phyloP scores from a whole-genome alignment of 2,797 vertebrate species.

The Mareca penelope region DNA sequence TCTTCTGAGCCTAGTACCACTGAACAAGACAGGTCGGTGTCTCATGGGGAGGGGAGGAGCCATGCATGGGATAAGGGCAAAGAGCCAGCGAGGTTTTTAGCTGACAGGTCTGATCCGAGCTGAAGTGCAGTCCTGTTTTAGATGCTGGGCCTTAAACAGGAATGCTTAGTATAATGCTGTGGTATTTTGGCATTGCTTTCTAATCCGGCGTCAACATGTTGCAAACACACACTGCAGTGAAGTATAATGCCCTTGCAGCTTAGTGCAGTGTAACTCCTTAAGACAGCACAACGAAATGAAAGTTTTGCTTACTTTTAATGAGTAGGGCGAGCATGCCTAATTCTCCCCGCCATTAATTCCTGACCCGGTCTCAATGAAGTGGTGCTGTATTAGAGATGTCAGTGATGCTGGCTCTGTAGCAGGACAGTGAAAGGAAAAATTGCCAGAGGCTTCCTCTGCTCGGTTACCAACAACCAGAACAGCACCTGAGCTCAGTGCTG shows the following conservation, averaged over 20 bases:
- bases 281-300: neutral
- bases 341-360: neutral
- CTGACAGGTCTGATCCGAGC: neutral
- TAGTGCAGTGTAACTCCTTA: neutral
- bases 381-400: neutral
- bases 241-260: neutral
- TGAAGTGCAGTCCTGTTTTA: neutral
- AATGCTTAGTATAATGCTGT: neutral
- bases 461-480: neutral
- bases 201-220: neutral
- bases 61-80: neutral
- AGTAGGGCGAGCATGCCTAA: neutral
- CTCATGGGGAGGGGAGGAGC: neutral
- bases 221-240: neutral
- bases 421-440: neutral
- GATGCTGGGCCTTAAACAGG: neutral
- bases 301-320: neutral
- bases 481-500: neutral
- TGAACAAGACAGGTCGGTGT: neutral
- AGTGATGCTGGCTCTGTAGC: neutral
- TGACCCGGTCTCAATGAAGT: neutral
- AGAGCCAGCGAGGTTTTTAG: neutral
- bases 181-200: neutral
- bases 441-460: neutral
- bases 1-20: neutral